phyloP scores from a whole-genome alignment of 1,140 invertebrate species.

The Drosophila rhopaloa region DNA sequence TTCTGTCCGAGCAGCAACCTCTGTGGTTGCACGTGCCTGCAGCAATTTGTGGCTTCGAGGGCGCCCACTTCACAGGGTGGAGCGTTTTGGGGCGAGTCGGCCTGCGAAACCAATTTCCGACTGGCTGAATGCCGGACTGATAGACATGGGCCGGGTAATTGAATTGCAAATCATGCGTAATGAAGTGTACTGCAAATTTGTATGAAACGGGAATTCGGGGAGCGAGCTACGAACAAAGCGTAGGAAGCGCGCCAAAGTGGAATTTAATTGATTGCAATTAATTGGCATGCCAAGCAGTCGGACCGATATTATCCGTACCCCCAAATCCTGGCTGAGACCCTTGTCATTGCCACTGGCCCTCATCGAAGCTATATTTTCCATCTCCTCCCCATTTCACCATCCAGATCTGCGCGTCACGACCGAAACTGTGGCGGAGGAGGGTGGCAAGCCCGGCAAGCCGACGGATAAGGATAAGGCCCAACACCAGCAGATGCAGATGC shows the following conservation, averaged over 20 bases:
- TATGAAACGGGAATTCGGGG: conserved; percentile 36
- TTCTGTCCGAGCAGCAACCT: conserved; percentile 8
- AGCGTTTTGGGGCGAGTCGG: conserved; percentile 1
- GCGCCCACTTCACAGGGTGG: not conserved
- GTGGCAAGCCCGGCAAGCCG: conserved; percentile 28
- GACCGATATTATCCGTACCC: not conserved
- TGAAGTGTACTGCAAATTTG: conserved; percentile 74
- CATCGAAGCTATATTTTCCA: not conserved
- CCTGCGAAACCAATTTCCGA: conserved; percentile 43
- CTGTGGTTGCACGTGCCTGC: conserved; percentile 34
- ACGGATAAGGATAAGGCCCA: conserved; percentile 27
- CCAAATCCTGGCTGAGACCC: conserved; percentile 3
- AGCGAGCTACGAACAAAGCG: conserved; percentile 13
- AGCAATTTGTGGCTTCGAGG: conserved; percentile 32
- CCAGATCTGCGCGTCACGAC: conserved; percentile 80
- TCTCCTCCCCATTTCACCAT: not conserved
- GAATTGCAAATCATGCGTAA: conserved; percentile 81
- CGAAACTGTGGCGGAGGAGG: conserved; percentile 51
- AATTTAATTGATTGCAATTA: conserved; percentile 79
- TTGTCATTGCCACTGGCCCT: conserved; percentile 11
- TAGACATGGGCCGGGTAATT: conserved; percentile 64
- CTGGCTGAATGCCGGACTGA: conserved; percentile 35
- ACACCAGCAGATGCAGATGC: conserved; percentile 35
- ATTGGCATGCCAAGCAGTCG: conserved; percentile 50
- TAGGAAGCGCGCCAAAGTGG: conserved; percentile 36